Conservation (phyloP, 2,888 invertebrate species). For the Trachelus troglodyta region DNA sequence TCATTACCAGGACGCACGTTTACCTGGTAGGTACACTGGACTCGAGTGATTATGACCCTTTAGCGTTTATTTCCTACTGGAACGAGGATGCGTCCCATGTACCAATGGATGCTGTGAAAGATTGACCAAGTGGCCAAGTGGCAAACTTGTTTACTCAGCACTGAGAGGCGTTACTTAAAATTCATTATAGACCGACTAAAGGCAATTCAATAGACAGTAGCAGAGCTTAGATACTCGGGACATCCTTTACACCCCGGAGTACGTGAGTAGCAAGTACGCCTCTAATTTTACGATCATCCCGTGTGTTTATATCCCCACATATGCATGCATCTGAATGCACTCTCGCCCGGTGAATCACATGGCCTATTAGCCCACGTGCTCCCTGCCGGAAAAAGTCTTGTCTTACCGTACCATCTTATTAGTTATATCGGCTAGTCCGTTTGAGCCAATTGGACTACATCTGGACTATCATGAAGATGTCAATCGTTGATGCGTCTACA, state of each 20-base stretch:
- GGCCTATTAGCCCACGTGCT: constrained; percentile 39
- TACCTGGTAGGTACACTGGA: constrained; percentile 18
- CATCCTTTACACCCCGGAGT: not conserved
- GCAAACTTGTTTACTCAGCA: not conserved
- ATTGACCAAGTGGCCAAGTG: not conserved
- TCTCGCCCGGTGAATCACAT: constrained; percentile 38
- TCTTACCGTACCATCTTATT: constrained; percentile 11
- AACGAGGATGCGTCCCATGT: not conserved
- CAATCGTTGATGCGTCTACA: constrained; percentile 34
- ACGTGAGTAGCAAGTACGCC: not conserved
- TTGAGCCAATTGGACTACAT: constrained; percentile 16
- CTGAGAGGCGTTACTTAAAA: not conserved
- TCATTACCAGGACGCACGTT: constrained; percentile 25
- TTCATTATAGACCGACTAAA: not conserved
- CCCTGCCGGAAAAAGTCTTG: constrained; percentile 29
- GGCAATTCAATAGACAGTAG: not conserved
- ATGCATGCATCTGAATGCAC: constrained; percentile 25
- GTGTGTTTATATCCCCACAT: constrained; percentile 10
- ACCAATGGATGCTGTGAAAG: not conserved
- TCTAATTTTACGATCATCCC: constrained; percentile 3
- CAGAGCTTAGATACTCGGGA: not conserved
- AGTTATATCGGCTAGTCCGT: not conserved
- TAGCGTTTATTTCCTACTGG: constrained; percentile 10
- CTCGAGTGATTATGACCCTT: constrained; percentile 15
- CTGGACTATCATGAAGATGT: constrained; percentile 43